Conservation (phyloP, 2,888 invertebrate species). For the Parelbella ahira region DNA sequence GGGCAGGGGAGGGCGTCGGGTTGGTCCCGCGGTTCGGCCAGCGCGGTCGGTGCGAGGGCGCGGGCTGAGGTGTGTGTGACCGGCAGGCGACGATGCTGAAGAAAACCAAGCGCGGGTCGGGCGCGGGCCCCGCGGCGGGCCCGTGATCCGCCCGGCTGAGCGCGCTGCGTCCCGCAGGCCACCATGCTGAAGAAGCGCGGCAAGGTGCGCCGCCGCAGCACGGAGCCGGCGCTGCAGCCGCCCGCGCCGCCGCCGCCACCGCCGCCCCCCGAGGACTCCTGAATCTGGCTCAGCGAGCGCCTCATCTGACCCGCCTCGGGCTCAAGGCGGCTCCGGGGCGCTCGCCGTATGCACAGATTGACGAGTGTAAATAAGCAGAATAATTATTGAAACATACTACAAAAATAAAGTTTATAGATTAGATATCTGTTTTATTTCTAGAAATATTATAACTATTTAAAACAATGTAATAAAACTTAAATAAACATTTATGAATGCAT, state of each 20-base stretch:
- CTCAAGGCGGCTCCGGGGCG: conserved; percentile 64
- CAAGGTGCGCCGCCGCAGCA: conserved; percentile 98
- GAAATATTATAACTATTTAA: conserved; percentile 29
- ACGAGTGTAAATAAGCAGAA: conserved; percentile 50
- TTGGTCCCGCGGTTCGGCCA: conserved; percentile 35
- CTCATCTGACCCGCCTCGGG: conserved; percentile 81
- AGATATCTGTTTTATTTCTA: conserved; percentile 68
- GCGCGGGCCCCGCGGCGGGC: conserved; percentile 83
- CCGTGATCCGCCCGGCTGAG: conserved; percentile 46
- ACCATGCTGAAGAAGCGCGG: conserved; percentile 99
- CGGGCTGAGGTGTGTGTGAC: conserved; percentile 47
- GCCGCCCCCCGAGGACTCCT: conserved; percentile 76
- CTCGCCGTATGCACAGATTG: conserved; percentile 46
- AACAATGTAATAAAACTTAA: conserved; percentile 25
- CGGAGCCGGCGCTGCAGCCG: conserved; percentile 90
- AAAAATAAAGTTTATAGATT: conserved; percentile 59
- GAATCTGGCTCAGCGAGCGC: conserved; percentile 87
- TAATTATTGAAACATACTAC: conserved; percentile 43
- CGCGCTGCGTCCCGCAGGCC: conserved; percentile 87
- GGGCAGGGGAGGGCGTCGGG: conserved; percentile 26
- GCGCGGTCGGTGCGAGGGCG: conserved; percentile 28
- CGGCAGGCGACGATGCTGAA: conserved; percentile 99
- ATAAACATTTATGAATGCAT: conserved; percentile 24
- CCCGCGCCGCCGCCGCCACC: conserved; percentile 59
- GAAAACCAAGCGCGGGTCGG: conserved; percentile 99